Evolutionary conservation across 2,113 vertebrate species (phyloP).

Genomic region (Mus pahari): DNA sequence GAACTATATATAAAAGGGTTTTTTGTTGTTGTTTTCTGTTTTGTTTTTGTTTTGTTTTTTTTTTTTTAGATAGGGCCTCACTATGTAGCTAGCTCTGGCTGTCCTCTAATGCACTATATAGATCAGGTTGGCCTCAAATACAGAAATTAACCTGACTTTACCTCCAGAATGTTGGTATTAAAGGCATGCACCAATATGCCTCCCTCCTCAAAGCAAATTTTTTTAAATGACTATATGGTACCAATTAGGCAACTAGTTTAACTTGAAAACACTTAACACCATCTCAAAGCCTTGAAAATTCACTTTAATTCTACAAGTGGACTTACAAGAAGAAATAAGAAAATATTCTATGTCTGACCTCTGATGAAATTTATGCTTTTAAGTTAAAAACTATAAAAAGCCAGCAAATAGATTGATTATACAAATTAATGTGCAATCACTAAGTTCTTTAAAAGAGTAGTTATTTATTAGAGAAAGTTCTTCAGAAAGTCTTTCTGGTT

Average conservation of each 20-base stretch:
- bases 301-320: constrained; percentile 24
- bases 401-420: not conserved
- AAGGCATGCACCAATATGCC: not conserved
- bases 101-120: not conserved
- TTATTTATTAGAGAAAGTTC: constrained; percentile 40
- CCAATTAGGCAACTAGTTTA: constrained; percentile 1
- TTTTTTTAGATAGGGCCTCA: not conserved
- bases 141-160: not conserved
- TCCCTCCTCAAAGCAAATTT: not conserved
- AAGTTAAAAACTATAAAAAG: constrained; percentile 61
- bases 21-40: not conserved
- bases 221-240: not conserved
- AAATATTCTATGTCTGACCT: constrained; percentile 40
- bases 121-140: not conserved
- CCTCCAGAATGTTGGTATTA: not conserved
- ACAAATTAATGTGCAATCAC: constrained; percentile 31
- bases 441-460: constrained; percentile 41
- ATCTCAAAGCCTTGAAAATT: constrained; percentile 48
- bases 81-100: not conserved
- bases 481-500: constrained; percentile 12
- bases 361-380: constrained; percentile 10
- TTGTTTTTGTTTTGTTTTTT: too few relatives aligned
- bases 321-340: constrained; percentile 35
- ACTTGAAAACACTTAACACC: not conserved
- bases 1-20: not conserved